These are phyloP conservation scores for Stenchaetothrips biformis DNA, from an alignment of 2,888 invertebrate species.

Conservation along the genomic window DNA sequence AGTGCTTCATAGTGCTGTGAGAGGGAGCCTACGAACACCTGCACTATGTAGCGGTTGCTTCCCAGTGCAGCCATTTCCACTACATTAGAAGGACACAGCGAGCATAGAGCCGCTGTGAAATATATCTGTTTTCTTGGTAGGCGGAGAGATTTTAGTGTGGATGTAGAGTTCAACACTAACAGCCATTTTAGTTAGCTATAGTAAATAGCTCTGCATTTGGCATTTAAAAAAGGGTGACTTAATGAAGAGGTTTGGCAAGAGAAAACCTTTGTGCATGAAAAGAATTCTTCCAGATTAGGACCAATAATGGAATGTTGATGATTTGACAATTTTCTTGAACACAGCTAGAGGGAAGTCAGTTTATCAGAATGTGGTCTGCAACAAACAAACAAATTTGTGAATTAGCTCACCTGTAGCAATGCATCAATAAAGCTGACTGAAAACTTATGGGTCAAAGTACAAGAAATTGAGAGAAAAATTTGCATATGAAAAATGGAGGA, in stretches of 20 bases:
- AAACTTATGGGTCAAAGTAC: no score
- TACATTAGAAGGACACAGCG: constrained; percentile 4
- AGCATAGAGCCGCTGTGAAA: background rate
- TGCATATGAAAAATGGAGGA: background rate
- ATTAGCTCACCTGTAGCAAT: background rate
- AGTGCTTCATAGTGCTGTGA: constrained; percentile 84
- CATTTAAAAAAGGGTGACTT: background rate
- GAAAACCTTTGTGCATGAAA: no score
- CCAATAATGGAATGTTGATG: background rate
- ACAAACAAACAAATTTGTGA: background rate
- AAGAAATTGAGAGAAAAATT: background rate
- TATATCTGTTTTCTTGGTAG: background rate
- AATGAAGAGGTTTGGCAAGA: no score
- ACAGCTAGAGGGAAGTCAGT: background rate
- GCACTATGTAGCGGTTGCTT: constrained; percentile 47
- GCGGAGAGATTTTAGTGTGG: background rate
- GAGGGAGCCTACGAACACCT: constrained; percentile 85
- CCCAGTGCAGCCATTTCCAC: constrained; percentile 30
- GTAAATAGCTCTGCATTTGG: background rate
- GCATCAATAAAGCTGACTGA: no score
- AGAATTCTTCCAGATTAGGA: background rate
- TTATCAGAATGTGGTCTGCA: background rate
- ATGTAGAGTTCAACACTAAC: background rate
- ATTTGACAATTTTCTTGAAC: background rate
- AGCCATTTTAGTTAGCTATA: background rate